Evolutionary conservation across 2,113 vertebrate genomes (phyloP), one percentile per base, ranked within the genome.

Genomic region (Heterotis niloticus): DNA sequence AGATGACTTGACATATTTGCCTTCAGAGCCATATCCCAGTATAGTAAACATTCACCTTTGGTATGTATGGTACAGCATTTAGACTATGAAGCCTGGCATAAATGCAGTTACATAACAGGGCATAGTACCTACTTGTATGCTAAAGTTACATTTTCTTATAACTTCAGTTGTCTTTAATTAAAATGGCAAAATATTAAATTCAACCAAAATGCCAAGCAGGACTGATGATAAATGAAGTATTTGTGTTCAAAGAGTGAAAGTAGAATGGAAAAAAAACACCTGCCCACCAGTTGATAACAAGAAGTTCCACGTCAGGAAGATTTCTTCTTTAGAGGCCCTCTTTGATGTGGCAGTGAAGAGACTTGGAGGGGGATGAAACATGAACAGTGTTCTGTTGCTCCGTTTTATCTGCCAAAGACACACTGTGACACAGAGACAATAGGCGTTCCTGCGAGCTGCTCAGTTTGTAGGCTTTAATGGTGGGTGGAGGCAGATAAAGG

Each of bases 351-450:
- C 78, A 75, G 79, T 75, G 66, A 79, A 77, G 75, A 80, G 74
- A 76, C 23, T 56, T 64, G 79, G 75, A 76, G 80, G 78, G 11
- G 71, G 79, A 82, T 83, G 83, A 84, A 78, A 82, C 78, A 60
- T 70, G 16, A 74, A 72, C 26, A 44, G 64, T 20, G 64, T 75
- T 75, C 79, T 56, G 74, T 69, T 75, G 65, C 74, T 66, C 75
- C 24, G 79, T 78, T 85, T 85, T 87, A 85, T 87, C 86, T 80
- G 64, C 56, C 64, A 26, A 72, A 82, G 81, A 83, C 81, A 83
- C 84, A 81, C 81, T 76, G 77, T 81, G 81, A 84, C 84, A 85
- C 57, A 56, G 78, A 83, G 81, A 84, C 83, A 86, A 85, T 82
- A 54, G 29, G 76, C 73, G 69, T 71, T 70, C 81, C 77, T 62